phyloP scores from a whole-genome alignment of 2,888 invertebrate species.

The Ferrisia virgata region DNA sequence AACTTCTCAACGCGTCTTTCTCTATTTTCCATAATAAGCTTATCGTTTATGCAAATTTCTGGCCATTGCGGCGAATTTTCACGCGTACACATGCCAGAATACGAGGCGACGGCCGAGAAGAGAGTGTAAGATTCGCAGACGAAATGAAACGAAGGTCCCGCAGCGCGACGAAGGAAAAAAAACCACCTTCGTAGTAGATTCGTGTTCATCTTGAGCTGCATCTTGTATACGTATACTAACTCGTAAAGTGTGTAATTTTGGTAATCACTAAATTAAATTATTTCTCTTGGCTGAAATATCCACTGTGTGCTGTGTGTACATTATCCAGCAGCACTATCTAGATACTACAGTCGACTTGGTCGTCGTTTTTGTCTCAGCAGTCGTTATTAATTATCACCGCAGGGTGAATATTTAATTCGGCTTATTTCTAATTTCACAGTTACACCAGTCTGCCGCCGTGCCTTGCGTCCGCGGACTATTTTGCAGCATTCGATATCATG shows the following conservation, averaged over 20 bases:
- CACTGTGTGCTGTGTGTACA: neutral
- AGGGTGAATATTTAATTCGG: constrained; percentile 38
- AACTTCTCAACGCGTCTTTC: neutral
- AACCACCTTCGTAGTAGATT: neutral
- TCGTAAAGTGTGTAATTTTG: neutral
- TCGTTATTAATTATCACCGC: constrained; percentile 33
- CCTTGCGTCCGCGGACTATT: neutral
- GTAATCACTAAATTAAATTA: constrained; percentile 32
- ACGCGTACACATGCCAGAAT: neutral
- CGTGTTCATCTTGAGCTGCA: neutral
- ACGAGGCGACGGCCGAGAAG: neutral
- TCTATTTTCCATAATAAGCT: neutral
- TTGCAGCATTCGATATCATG: neutral
- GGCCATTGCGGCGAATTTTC: neutral
- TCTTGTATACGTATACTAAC: neutral
- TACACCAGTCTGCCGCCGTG: neutral
- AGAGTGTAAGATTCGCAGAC: too few species aligned
- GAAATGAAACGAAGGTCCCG: too few species aligned
- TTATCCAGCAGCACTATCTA: neutral
- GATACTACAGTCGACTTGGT: neutral
- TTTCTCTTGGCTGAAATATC: constrained; percentile 24
- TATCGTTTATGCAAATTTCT: neutral
- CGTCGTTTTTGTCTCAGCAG: constrained; percentile 13
- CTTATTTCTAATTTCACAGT: constrained; percentile 23
- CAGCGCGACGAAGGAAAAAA: neutral